Conservation (phyloP, 1,140 invertebrate species). For the Leptopilina boulardi region DNA sequence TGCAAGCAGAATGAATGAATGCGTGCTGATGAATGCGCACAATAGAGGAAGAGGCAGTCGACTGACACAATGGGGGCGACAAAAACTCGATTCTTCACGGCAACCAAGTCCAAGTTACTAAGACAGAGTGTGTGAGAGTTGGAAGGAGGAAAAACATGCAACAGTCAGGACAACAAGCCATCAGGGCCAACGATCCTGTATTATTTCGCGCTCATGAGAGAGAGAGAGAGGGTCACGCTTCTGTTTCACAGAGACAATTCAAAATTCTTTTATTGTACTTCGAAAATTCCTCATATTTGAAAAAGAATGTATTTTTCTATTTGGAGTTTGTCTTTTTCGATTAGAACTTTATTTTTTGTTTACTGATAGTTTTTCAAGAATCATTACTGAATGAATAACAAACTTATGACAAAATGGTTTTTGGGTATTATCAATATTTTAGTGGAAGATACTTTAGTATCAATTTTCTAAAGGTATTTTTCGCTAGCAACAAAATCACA, state of each 20-base stretch:
- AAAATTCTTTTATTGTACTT: not conserved
- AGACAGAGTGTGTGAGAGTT: constrained; percentile 38
- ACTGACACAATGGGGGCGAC: constrained; percentile 69
- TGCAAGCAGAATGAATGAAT: constrained; percentile 72
- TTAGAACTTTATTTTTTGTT: too few species aligned
- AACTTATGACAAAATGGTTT: too few species aligned
- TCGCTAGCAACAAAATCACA: too few species aligned
- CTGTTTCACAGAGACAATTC: not conserved
- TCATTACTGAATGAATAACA: too few species aligned
- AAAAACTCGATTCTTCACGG: constrained; percentile 67
- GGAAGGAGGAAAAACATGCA: constrained; percentile 41
- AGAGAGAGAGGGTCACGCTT: not conserved
- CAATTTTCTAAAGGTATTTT: too few species aligned
- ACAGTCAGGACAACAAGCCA: not conserved
- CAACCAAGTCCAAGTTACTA: constrained; percentile 61
- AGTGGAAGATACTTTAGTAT: too few species aligned
- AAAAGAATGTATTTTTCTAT: too few species aligned
- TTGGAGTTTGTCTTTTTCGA: too few species aligned
- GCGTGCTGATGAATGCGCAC: constrained; percentile 73
- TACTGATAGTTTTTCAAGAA: too few species aligned
- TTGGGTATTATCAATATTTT: too few species aligned
- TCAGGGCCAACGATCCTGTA: constrained; percentile 55
- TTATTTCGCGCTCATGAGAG: too few species aligned
- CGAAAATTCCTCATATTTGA: too few species aligned
- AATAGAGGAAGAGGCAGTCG: constrained; percentile 68